Conservation (phyloP, 2,113 vertebrate species). For the Lasiurus cinereus region DNA sequence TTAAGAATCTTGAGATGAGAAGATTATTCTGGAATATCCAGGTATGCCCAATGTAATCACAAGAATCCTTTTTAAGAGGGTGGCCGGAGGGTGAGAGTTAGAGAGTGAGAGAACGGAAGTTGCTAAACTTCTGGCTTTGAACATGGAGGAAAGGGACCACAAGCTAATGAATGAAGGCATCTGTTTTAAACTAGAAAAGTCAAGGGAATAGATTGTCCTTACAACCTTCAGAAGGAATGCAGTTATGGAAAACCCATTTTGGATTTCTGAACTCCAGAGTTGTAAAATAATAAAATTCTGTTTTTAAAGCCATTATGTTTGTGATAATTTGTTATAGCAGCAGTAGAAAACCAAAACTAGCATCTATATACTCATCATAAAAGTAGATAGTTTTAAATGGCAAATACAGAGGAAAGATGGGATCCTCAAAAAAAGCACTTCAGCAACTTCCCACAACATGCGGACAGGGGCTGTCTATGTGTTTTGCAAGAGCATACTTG, state of each 20-base stretch:
- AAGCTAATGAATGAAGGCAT: background rate
- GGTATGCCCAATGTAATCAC: background rate
- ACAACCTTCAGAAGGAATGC: background rate
- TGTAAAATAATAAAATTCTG: background rate
- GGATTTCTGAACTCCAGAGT: background rate
- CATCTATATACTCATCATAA: background rate
- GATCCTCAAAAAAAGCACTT: background rate
- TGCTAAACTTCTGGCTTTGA: background rate
- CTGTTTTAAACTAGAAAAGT: background rate
- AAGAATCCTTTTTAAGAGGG: background rate
- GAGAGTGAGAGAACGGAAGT: background rate
- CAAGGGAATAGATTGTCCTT: background rate
- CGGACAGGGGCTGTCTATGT: background rate
- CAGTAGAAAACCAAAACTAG: background rate
- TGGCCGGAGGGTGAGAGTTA: background rate
- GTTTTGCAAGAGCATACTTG: background rate
- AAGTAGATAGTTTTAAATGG: constrained; percentile 18
- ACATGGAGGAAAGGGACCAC: background rate
- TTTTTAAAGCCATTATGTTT: background rate
- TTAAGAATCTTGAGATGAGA: background rate
- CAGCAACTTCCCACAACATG: background rate
- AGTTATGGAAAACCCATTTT: background rate
- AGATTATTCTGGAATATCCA: background rate
- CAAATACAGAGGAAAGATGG: background rate
- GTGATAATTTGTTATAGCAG: background rate